These are phyloP conservation scores for Yponomeuta sedellus DNA, from an alignment of 2,888 invertebrate species.

Conservation along the genomic window DNA sequence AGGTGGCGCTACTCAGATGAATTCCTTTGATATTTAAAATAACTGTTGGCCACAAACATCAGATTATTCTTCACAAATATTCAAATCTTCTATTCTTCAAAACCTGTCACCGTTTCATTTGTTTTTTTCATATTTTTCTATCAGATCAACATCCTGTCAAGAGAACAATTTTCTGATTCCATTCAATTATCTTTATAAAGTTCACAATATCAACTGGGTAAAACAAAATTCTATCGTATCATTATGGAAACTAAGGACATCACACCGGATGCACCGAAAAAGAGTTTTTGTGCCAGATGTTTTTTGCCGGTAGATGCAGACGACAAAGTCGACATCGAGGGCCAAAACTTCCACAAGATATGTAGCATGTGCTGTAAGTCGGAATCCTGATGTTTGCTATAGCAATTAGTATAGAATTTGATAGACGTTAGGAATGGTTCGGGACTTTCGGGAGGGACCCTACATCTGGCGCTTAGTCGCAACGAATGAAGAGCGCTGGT, in stretches of 20 bases:
- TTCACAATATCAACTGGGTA: background rate
- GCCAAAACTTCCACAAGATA: slow-evolving; percentile 56
- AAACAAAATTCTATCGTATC: background rate
- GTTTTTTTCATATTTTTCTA: background rate
- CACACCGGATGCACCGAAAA: slow-evolving; percentile 49
- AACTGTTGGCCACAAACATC: background rate
- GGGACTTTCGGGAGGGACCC: no score
- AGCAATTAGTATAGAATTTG: no score
- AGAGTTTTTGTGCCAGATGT: slow-evolving; percentile 63
- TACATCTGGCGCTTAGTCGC: no score
- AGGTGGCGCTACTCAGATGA: background rate
- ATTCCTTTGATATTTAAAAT: background rate
- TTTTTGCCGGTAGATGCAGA: slow-evolving; percentile 52
- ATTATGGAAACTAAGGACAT: background rate
- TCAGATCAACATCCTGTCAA: background rate
- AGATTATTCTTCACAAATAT: background rate
- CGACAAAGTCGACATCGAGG: slow-evolving; percentile 57
- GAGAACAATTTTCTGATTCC: background rate
- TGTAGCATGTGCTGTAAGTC: slow-evolving; percentile 65
- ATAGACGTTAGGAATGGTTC: no score
- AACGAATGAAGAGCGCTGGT: no score
- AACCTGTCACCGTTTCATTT: background rate
- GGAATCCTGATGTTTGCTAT: no score
- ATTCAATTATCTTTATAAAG: background rate
- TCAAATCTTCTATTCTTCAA: background rate